Evolutionary conservation across 2,113 vertebrate genomes (phyloP), one percentile per base, ranked within the genome.

Genomic region (Phylloscopus trochiloides): DNA sequence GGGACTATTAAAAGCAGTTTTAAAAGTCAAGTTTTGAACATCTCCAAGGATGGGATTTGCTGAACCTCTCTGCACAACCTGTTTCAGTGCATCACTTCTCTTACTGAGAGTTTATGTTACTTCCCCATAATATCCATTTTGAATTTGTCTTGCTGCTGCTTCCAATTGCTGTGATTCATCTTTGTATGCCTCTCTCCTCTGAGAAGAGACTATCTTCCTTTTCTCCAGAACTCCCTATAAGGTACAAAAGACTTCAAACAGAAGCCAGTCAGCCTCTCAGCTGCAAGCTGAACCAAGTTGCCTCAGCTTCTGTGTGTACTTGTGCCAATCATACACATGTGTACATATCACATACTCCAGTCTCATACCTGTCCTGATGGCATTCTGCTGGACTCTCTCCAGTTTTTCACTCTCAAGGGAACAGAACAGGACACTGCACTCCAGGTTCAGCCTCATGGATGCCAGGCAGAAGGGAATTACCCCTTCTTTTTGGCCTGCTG

Each of bases 191-290:
- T 59, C 50, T 91, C 57, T 57, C 3, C 6, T 68, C n/a, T 65
- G 17, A 68, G 29, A 86, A 78, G 15, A 66, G 6, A 40, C 83
- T 67, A 86, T 7, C 36, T 73, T 36, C 6, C 7, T 87, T 47
- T 80, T 67, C 45, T 68, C 28, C 47, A 22, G 52, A 57, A 20
- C 1, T 11, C 1, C 20, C 3, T 5, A 45, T 36, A 31, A 38
- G 24, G 31, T 36, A 72, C 28, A 67, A 72, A 80, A 55, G n/a
- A 28, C 32, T 70, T 28, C 32, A 66, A 45, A 45, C 1, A 70
- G 50, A 77, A 31, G 18, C 14, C 40, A 31, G 9, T 28, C 42
- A 63, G 9, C 8, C n/a, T 72, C 36, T 50, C 0, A 0, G 5
- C 14, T 59, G 32, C 19, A 63, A 51, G 26, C 5, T 6, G 3